A percentile compares a stretch with the other conserved stretches of the same genome.
Conservation (phyloP, 2,888 invertebrate genomes). For the Cactoblastis cactorum region DNA sequence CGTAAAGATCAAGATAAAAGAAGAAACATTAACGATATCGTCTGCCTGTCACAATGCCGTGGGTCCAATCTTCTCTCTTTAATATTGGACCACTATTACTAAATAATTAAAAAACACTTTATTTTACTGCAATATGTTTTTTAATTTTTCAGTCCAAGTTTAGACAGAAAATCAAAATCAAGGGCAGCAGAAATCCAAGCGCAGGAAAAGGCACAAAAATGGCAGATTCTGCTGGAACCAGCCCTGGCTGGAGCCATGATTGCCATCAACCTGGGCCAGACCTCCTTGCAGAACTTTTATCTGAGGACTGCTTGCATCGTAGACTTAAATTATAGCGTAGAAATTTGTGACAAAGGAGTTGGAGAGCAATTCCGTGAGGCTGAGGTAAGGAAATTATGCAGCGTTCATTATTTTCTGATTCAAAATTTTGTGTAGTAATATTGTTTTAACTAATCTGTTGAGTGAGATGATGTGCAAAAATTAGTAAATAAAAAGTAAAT, state of each 20-base stretch:
- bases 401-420: neutral
- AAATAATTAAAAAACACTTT: no score
- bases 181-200: constrained; percentile 22
- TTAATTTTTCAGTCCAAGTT: constrained; percentile 27
- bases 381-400: constrained; percentile 40
- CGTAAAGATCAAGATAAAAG: no score
- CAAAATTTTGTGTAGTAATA: neutral
- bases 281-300: constrained; percentile 87
- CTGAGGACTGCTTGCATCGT: constrained; percentile 86
- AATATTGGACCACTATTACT: no score
- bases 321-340: constrained; percentile 80
- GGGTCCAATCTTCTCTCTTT: no score
- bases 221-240: constrained; percentile 82
- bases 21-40: no score
- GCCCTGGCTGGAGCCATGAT: constrained; percentile 84
- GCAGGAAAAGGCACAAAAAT: constrained; percentile 37
- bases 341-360: constrained; percentile 81
- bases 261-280: constrained; percentile 77
- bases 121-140: no score
- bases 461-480: no score
- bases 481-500: no score
- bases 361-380: constrained; percentile 57
- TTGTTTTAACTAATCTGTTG: no score
- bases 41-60: no score
- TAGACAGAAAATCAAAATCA: constrained; percentile 27